Percentiles rank a stretch among this genome's conserved stretches.
phyloP scores from a whole-genome alignment of 2,113 vertebrate genomes.

The Chloropsis cyanopogon region DNA sequence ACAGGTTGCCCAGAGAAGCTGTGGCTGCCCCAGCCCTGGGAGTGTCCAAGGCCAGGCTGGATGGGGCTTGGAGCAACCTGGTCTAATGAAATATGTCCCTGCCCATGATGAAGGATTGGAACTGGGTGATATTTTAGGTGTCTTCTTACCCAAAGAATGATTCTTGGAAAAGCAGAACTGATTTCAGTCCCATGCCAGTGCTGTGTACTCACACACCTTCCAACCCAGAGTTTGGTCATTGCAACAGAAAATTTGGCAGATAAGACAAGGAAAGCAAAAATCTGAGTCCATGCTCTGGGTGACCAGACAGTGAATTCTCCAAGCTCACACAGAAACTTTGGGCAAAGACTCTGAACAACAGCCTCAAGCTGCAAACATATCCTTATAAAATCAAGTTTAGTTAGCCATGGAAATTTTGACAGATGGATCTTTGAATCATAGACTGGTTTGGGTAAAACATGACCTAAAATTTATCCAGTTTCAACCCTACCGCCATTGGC shows the following conservation, averaged over 20 bases:
- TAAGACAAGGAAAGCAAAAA: neutral
- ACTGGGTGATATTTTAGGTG: neutral
- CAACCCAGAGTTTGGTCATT: neutral
- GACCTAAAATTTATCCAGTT: neutral
- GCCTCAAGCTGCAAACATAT: neutral
- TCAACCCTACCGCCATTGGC: neutral
- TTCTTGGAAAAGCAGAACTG: neutral
- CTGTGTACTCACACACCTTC: accelerated
- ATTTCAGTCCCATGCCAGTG: neutral
- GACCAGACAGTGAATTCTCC: neutral
- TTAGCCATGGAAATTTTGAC: neutral
- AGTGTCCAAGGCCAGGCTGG: neutral
- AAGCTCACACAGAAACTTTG: neutral
- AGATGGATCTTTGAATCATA: neutral
- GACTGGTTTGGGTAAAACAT: neutral
- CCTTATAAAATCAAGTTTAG: neutral
- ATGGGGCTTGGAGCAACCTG: neutral
- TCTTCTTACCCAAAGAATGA: neutral
- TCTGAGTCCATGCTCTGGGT: neutral
- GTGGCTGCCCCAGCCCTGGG: neutral
- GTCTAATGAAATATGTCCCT: accelerated
- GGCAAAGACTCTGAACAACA: neutral
- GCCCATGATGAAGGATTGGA: accelerated
- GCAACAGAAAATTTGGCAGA: neutral
- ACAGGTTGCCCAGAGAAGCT: neutral